Evolutionary conservation across 1,140 invertebrate genomes (phyloP).

Genomic region (Eubasilissa regina): DNA sequence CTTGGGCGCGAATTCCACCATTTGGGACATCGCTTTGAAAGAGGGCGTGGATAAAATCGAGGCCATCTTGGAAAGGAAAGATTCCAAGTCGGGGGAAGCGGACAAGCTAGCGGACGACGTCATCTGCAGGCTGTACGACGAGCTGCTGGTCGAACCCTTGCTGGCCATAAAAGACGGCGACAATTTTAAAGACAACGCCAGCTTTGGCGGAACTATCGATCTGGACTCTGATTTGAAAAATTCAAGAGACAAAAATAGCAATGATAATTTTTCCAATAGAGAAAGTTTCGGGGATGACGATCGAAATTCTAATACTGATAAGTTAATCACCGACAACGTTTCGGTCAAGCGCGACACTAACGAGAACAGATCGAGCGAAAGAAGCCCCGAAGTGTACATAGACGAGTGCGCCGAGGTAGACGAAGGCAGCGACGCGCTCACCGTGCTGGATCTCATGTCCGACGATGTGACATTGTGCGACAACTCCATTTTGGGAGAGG

Average conservation of each 20-base stretch:
- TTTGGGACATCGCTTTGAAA: constrained; percentile 16
- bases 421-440: constrained; percentile 39
- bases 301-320: constrained; percentile 3
- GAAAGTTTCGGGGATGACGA: neutral
- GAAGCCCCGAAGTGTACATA: neutral
- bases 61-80: constrained; percentile 3
- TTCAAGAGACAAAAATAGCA: constrained; percentile 33
- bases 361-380: constrained; percentile 3
- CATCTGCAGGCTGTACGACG: constrained; percentile 15
- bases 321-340: neutral
- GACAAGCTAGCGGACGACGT: constrained; percentile 10
- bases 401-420: constrained; percentile 26
- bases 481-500: constrained; percentile 22
- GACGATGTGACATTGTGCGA: constrained; percentile 12
- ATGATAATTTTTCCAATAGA: neutral
- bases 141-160: neutral
- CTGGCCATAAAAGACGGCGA: neutral
- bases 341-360: neutral
- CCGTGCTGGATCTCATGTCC: constrained; percentile 20
- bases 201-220: neutral
- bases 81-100: neutral
- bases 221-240: neutral
- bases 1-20: constrained; percentile 53
- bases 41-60: neutral
- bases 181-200: neutral